phyloP scores from a whole-genome alignment of 1,140 invertebrate genomes.

The Nilaparvata lugens region DNA sequence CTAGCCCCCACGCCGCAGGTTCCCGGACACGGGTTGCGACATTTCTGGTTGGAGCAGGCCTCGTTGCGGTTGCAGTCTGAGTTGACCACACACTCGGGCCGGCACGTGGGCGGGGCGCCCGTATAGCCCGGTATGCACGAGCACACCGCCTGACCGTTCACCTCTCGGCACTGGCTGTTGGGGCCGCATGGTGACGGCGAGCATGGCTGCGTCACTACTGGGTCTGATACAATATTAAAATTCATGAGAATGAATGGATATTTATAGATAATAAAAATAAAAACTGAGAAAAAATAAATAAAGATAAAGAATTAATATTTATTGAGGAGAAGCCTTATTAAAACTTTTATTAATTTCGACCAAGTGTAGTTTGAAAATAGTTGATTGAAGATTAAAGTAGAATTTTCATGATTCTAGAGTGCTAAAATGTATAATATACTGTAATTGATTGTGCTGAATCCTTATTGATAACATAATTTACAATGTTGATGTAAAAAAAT shows the following conservation, averaged over 20 bases:
- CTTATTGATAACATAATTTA: too few species aligned
- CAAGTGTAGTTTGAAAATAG: too few species aligned
- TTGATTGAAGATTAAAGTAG: too few species aligned
- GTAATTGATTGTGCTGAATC: too few species aligned
- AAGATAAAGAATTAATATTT: too few species aligned
- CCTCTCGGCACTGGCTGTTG: constrained; percentile 48
- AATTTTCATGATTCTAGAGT: too few species aligned
- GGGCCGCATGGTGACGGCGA: constrained; percentile 45
- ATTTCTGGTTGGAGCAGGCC: constrained; percentile 60
- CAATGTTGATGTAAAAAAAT: too few species aligned
- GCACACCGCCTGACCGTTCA: constrained; percentile 52
- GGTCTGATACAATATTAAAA: constrained; percentile 6
- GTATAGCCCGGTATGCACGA: constrained; percentile 53
- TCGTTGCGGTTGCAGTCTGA: constrained; percentile 54
- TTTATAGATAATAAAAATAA: too few species aligned
- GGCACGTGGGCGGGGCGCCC: constrained; percentile 60
- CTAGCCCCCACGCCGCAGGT: constrained; percentile 54
- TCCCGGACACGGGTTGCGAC: constrained; percentile 58
- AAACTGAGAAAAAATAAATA: too few species aligned
- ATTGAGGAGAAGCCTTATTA: too few species aligned
- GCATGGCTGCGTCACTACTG: constrained; percentile 31
- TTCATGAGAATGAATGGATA: too few species aligned
- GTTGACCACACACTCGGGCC: constrained; percentile 63
- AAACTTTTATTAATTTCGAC: not conserved
- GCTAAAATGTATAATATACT: too few species aligned